Percentiles rank a stretch among this genome's conserved stretches.
Conservation (phyloP, 2,797 vertebrate species). For the Adelosebastes latens region DNA sequence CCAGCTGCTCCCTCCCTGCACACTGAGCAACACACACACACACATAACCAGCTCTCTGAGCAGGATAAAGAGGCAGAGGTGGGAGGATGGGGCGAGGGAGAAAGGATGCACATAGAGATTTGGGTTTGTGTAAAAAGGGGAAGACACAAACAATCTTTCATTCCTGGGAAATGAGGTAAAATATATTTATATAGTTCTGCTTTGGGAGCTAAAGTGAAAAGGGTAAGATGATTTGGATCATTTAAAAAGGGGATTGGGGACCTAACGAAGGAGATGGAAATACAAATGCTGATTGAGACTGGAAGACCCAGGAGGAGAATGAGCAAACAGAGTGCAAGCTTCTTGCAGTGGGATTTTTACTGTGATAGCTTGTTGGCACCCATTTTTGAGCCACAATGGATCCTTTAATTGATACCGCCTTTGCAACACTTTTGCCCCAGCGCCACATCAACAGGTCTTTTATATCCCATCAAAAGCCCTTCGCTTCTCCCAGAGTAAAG, state of each 20-base stretch:
- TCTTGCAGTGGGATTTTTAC: neutral
- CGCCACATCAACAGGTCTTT: conserved; percentile 37
- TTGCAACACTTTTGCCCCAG: conserved; percentile 2
- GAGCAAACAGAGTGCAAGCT: neutral
- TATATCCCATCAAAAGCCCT: conserved; percentile 39
- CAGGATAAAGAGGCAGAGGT: conserved; percentile 56
- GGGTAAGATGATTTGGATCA: neutral
- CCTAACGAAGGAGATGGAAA: neutral
- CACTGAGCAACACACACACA: conserved; percentile 35
- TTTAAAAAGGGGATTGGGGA: neutral
- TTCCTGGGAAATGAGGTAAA: neutral
- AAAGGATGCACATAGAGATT: conserved; percentile 17
- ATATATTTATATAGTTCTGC: neutral
- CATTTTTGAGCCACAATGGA: neutral
- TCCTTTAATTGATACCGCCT: conserved; percentile 34
- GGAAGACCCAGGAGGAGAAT: neutral
- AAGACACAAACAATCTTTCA: neutral
- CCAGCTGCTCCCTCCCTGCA: conserved; percentile 78
- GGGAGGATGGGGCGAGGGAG: conserved; percentile 19
- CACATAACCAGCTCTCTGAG: conserved; percentile 15
- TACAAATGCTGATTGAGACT: conserved; percentile 5
- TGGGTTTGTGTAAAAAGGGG: conserved; percentile 25
- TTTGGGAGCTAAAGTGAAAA: neutral
- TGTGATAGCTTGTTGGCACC: conserved; percentile 7
- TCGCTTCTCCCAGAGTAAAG: conserved; percentile 31